Evolutionary conservation across 2,113 vertebrate species (phyloP).

Genomic region (Caretta caretta): DNA sequence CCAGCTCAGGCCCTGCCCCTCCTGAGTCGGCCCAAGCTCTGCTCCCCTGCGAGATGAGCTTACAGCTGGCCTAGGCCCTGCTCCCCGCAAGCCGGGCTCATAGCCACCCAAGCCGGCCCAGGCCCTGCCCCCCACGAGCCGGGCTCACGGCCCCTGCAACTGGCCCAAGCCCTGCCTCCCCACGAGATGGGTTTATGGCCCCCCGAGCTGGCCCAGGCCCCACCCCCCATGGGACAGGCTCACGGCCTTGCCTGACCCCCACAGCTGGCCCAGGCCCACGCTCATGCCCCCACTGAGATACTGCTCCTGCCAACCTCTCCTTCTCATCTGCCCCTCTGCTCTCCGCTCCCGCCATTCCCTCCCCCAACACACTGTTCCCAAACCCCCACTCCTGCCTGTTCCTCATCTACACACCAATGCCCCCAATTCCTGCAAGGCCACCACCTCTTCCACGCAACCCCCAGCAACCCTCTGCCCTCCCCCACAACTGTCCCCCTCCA

Average conservation of each 20-base stretch:
- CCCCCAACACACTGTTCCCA: not conserved
- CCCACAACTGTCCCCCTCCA: not conserved
- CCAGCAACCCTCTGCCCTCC: not conserved
- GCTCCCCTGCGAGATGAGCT: not conserved
- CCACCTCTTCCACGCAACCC: not conserved
- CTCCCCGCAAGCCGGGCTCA: too few relatives aligned
- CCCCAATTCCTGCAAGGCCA: not conserved
- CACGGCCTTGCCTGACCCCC: too few relatives aligned
- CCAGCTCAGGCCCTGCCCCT: not conserved
- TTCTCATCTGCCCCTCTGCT: not conserved
- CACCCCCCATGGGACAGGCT: too few relatives aligned
- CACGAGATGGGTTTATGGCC: too few relatives aligned
- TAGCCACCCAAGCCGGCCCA: accelerated
- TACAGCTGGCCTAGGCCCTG: not conserved
- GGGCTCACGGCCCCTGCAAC: too few relatives aligned
- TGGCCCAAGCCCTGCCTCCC: too few relatives aligned
- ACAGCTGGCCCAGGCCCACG: too few relatives aligned
- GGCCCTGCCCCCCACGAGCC: too few relatives aligned
- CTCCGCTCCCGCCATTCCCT: not conserved
- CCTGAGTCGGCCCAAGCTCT: too few relatives aligned
- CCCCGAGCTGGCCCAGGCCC: too few relatives aligned
- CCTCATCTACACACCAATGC: not conserved
- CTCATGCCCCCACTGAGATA: not conserved
- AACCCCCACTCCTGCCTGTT: not conserved
- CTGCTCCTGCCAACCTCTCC: not conserved